Base-by-base conservation (phyloP, 1,140 invertebrate genomes). In the Aphidius ervi region DNA sequence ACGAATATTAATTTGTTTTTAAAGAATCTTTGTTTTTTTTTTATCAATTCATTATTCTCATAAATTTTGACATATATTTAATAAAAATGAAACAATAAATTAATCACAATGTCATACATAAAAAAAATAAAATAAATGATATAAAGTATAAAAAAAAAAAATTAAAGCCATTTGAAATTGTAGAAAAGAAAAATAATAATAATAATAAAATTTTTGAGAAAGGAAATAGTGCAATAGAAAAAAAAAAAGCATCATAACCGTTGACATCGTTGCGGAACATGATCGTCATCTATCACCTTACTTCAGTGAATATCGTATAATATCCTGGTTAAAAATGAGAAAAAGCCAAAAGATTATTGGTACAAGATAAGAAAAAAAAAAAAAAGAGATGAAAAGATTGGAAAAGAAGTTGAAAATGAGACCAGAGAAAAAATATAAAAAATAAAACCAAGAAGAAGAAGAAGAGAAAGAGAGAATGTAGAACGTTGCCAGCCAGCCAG, bases 261-360 rank as follows among this genome's bases (percentile, higher is more conserved):
- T 67, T 55, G 58, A 60, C 62, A 64, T 64, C 66, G 72, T 70
- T 69, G 69, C 71, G 68, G 66, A 69, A 74, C 71, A 68, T 71
- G 71, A 73, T 71, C 67, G 67, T 67, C 65, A 74, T 74, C 70
- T 74, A 73, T 76, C 71, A 74, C 68, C 66, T 71, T 68, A 31
- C 23, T 31, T 67, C 61, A 68, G 65, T 70, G 70, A 67, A 74
- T 74, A 70, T 74, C 70, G 70, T 73, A 73, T 77, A 77, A 77
- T 75, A 75, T 74, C 63, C 67, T 68, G 68, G 63, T 70, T 67
- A 62, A 67, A 45, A 49, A 10, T 48, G 37, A 54, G 23, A 16
- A 46, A 46, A 59, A 48, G 20, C 58, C 46, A 62, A 57, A 62
- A 60, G 53, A 46, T 54, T 41, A 41, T 50, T 23, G 49, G 43